Conservation (phyloP, 1,140 invertebrate species). For the Drosophila azteca region DNA sequence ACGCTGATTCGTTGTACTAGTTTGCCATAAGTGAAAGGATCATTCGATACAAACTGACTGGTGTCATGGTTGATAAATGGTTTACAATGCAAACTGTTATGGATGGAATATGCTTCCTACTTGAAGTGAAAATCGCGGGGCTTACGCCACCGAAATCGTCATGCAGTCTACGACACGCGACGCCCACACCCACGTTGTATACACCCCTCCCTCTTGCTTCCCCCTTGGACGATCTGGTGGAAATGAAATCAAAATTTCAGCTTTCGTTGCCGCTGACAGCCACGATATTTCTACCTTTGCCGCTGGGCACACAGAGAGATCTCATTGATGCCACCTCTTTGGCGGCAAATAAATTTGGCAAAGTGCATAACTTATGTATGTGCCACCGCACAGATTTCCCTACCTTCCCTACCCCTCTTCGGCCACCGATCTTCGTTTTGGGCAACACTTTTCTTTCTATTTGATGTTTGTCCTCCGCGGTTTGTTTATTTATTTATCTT, state of each 20-base stretch:
- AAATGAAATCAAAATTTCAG: conserved; percentile 55
- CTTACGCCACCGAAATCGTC: conserved; percentile 44
- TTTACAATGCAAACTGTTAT: no score
- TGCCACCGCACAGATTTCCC: neutral
- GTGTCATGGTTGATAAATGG: neutral
- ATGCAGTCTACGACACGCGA: conserved; percentile 81
- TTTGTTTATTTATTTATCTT: conserved; percentile 65
- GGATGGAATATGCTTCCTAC: conserved; percentile 6
- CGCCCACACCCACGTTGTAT: conserved; percentile 51
- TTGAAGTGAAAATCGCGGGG: no score
- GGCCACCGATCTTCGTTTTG: no score
- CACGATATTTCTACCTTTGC: conserved; percentile 69
- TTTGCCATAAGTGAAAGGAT: conserved; percentile 2
- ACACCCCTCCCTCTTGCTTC: neutral
- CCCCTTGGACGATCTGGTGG: conserved; percentile 31
- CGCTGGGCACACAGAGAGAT: neutral
- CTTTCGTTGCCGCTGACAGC: conserved; percentile 72
- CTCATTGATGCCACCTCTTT: conserved; percentile 75
- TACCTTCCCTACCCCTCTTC: neutral
- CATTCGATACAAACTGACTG: neutral
- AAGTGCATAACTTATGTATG: conserved; percentile 55
- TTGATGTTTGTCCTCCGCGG: conserved; percentile 71
- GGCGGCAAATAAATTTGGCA: conserved; percentile 74
- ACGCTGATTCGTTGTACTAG: no score
- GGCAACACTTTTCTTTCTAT: conserved; percentile 55